Evolutionary conservation across 2,888 invertebrate genomes (phyloP).

Genomic region (Acleris cristana): DNA sequence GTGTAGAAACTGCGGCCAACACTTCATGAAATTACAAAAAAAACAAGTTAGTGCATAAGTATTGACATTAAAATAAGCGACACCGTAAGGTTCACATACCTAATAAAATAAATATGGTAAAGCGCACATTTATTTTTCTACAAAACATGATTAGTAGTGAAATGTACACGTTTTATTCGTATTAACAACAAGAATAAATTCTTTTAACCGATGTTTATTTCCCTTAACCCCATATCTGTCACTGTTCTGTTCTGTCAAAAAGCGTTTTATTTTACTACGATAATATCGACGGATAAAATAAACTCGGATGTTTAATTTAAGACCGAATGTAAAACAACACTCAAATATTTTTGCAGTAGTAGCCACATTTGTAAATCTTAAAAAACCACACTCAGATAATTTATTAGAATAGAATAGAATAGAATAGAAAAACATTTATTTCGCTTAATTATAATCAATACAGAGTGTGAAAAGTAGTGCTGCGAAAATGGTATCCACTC

Average conservation of each 20-base stretch:
- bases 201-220: constrained; percentile 18
- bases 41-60: constrained; percentile 7
- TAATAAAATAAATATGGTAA: constrained; percentile 20
- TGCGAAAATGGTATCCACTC: too few species aligned
- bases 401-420: too few species aligned
- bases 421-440: too few species aligned
- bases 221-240: neutral
- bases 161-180: neutral
- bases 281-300: too few species aligned
- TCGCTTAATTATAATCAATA: too few species aligned
- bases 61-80: neutral
- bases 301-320: too few species aligned
- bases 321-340: too few species aligned
- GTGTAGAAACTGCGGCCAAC: constrained; percentile 51
- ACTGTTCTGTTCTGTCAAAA: neutral
- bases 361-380: too few species aligned
- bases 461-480: too few species aligned
- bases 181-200: neutral
- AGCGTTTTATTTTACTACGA: too few species aligned
- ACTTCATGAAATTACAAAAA: constrained; percentile 48
- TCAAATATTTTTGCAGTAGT: too few species aligned
- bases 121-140: constrained; percentile 7
- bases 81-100: constrained; percentile 9
- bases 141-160: constrained; percentile 4
- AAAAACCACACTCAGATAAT: too few species aligned